A percentile compares a stretch with the other conserved stretches of the same genome.
These are phyloP conservation scores for Serilophus lunatus DNA, from an alignment of 2,113 vertebrate genomes.

Conservation along the genomic window DNA sequence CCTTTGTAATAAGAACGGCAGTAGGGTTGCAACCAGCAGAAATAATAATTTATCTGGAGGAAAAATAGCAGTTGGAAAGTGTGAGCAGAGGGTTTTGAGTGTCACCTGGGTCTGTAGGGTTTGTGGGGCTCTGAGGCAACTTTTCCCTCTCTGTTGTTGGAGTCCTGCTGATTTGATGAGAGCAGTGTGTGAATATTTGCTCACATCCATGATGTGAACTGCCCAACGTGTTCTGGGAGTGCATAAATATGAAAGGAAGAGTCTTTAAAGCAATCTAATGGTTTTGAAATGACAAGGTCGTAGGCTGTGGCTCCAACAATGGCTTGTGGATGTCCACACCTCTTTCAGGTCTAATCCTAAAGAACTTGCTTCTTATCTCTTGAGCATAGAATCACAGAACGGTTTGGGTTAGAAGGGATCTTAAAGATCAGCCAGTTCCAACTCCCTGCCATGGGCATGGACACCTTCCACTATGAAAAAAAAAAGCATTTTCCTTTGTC, in stretches of 20 bases:
- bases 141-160: not conserved
- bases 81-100: not conserved
- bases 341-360: not conserved
- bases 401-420: not conserved
- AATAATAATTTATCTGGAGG: not conserved
- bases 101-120: not conserved
- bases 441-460: not conserved
- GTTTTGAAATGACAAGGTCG: not conserved
- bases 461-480: too few relatives aligned
- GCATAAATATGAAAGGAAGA: not conserved
- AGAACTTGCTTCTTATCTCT: fast-evolving
- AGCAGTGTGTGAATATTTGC: not conserved
- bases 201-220: not conserved
- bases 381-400: not conserved
- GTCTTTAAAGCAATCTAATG: not conserved
- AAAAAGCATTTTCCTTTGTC: not conserved
- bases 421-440: not conserved
- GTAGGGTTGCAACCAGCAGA: not conserved
- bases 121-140: not conserved
- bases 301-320: fast-evolving
- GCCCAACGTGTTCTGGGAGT: not conserved
- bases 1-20: not conserved
- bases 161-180: not conserved
- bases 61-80: not conserved
- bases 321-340: not conserved